A percentile compares a stretch with the other conserved stretches of the same genome.
Evolutionary conservation across 30 jellyfish, hydroid and myxozoan genomes (phyloP).

Genomic region (Cassiopea andromeda): DNA sequence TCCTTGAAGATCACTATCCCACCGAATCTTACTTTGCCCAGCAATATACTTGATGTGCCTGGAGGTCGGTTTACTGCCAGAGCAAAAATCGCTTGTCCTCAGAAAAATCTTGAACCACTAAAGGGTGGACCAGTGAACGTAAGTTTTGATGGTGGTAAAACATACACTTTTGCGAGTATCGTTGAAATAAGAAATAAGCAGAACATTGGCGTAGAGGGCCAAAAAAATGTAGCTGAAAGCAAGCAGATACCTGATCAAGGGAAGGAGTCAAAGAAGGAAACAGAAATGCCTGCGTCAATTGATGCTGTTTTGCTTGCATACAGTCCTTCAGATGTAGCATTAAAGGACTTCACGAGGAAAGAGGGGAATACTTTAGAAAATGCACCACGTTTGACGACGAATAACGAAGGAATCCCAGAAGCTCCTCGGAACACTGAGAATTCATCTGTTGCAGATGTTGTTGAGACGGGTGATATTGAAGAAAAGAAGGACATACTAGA

Average conservation of each 20-base stretch:
- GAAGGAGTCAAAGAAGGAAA: not conserved
- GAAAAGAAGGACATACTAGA: not conserved
- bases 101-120: constrained; percentile 21
- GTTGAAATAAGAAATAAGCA: constrained; percentile 31
- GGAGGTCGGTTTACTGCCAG: constrained; percentile 55
- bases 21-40: constrained; percentile 19
- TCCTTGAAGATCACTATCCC: constrained; percentile 29
- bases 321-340: not conserved
- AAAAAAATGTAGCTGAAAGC: not conserved
- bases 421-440: not conserved
- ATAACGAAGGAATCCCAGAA: not conserved
- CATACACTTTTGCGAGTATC: constrained; percentile 42
- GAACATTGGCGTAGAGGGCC: not conserved
- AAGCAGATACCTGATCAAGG: not conserved
- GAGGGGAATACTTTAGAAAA: not conserved
- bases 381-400: not conserved
- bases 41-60: not conserved
- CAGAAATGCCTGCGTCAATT: not conserved
- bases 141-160: constrained; percentile 54
- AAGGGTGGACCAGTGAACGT: constrained; percentile 58
- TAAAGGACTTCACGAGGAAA: not conserved
- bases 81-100: constrained; percentile 49
- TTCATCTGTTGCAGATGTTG: constrained; percentile 16
- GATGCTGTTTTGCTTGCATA: constrained; percentile 17
- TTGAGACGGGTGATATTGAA: not conserved